Evolutionary conservation across 2,113 vertebrate genomes (phyloP).

Genomic region (Mus spicilegus): DNA sequence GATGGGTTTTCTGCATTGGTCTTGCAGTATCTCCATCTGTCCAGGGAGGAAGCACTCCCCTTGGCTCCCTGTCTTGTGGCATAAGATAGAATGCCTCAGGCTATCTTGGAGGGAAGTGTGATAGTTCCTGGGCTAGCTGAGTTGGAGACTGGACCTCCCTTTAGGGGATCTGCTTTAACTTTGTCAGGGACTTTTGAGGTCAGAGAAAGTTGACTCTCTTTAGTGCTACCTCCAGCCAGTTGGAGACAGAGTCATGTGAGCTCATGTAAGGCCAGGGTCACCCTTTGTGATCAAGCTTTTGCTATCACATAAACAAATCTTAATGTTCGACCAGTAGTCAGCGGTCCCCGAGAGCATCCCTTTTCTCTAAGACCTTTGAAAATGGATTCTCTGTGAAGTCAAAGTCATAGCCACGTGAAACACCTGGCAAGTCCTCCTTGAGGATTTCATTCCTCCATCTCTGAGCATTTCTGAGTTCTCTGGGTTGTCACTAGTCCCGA

Average conservation of each 20-base stretch:
- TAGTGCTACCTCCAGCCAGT: not conserved
- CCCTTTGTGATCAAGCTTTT: not conserved
- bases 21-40: not conserved
- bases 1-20: not conserved
- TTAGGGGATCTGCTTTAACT: not conserved
- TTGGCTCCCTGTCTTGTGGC: not conserved
- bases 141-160: not conserved
- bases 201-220: not conserved
- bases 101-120: not conserved
- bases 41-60: not conserved
- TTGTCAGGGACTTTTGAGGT: not conserved
- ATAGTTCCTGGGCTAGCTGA: not conserved
- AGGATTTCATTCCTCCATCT: slow-evolving; percentile 73
- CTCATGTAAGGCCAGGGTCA: not conserved
- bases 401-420: slow-evolving; percentile 85
- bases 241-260: not conserved
- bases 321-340: slow-evolving; percentile 34
- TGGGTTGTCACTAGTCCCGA: slow-evolving; percentile 79
- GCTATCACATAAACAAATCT: not conserved
- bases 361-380: slow-evolving; percentile 76
- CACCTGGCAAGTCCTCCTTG: slow-evolving; percentile 79
- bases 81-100: not conserved
- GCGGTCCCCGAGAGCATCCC: slow-evolving; percentile 70
- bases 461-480: slow-evolving; percentile 72
- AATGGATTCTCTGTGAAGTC: slow-evolving; percentile 70